Evolutionary conservation across 2,888 invertebrate genomes (phyloP).

Genomic region (Melanostoma mellinum): DNA sequence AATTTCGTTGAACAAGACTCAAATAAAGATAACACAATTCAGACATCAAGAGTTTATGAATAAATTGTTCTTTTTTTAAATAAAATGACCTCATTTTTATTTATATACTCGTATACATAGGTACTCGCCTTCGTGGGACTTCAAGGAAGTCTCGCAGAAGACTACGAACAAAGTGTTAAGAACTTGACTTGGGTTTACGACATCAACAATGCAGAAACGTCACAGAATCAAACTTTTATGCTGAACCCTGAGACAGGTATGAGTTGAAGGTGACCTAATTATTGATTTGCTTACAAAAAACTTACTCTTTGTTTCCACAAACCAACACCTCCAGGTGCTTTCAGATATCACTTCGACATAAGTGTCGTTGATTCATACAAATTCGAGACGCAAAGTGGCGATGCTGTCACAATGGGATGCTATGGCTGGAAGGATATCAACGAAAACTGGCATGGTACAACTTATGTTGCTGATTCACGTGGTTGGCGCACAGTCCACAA

Average conservation of each 20-base stretch:
- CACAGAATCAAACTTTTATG: constrained; percentile 53
- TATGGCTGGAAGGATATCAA: constrained; percentile 53
- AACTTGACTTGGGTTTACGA: constrained; percentile 43
- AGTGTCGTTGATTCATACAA: constrained; percentile 38
- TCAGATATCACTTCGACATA: constrained; percentile 52
- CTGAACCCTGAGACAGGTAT: constrained; percentile 44
- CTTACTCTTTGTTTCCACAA: too few relatives aligned
- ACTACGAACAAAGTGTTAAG: constrained; percentile 6
- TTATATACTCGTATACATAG: neutral
- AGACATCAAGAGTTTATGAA: too few relatives aligned
- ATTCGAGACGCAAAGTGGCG: constrained; percentile 41
- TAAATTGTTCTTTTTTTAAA: too few relatives aligned
- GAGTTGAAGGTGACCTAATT: too few relatives aligned
- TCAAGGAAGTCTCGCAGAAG: constrained; percentile 13
- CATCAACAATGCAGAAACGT: constrained; percentile 35
- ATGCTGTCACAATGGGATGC: constrained; percentile 45
- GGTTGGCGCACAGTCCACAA: constrained; percentile 27
- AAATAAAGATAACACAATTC: too few relatives aligned
- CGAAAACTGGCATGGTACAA: constrained; percentile 35
- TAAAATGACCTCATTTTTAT: neutral
- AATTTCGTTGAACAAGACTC: too few relatives aligned
- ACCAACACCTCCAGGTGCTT: constrained; percentile 23
- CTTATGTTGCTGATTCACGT: constrained; percentile 44
- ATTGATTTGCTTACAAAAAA: too few relatives aligned
- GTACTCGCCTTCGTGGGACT: constrained; percentile 35